Percentiles rank a stretch among this genome's conserved stretches.
These are phyloP conservation scores for Dichetophora obliterata DNA, from an alignment of 2,888 invertebrate genomes.

Conservation along the genomic window DNA sequence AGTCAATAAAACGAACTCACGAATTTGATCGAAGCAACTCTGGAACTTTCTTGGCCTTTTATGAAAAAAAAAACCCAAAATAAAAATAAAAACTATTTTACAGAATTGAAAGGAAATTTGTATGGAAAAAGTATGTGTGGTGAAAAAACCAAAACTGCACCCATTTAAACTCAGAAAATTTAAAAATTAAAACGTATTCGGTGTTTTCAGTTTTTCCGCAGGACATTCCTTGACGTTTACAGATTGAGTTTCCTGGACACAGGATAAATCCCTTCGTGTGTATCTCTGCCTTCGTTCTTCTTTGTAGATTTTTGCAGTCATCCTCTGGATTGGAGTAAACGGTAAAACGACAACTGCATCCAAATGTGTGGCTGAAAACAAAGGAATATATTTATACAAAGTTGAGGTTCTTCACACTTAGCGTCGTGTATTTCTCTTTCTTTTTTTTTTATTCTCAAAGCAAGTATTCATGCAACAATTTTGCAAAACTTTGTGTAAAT, in stretches of 20 bases:
- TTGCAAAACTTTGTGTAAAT: slow-evolving; percentile 65
- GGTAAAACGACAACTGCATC: slow-evolving; percentile 52
- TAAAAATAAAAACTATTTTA: slow-evolving; percentile 1
- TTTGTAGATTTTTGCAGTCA: slow-evolving; percentile 44
- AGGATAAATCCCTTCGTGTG: slow-evolving; percentile 43
- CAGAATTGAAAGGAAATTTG: slow-evolving; percentile 60
- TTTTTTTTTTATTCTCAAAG: neutral
- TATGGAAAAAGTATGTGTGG: slow-evolving; percentile 65
- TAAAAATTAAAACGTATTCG: slow-evolving; percentile 62
- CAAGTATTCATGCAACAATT: neutral
- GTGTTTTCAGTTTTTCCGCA: slow-evolving; percentile 68
- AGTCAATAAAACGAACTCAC: slow-evolving; percentile 57
- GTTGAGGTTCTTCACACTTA: slow-evolving; percentile 53
- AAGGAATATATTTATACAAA: slow-evolving; percentile 69
- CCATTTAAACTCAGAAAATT: slow-evolving; percentile 51
- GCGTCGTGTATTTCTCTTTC: neutral
- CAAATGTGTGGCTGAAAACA: slow-evolving; percentile 50
- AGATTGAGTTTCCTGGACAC: slow-evolving; percentile 39
- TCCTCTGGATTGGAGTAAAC: slow-evolving; percentile 49
- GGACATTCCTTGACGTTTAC: slow-evolving; percentile 54
- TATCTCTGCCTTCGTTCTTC: slow-evolving; percentile 42
- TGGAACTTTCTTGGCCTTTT: slow-evolving; percentile 16
- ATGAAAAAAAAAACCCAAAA: slow-evolving; percentile 31
- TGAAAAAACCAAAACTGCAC: slow-evolving; percentile 47
- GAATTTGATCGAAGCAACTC: slow-evolving; percentile 53